These are phyloP conservation scores for Ephydatia muelleri DNA, from an alignment of 37 sponge, comb jelly and placozoan genomes.

Conservation along the genomic window DNA sequence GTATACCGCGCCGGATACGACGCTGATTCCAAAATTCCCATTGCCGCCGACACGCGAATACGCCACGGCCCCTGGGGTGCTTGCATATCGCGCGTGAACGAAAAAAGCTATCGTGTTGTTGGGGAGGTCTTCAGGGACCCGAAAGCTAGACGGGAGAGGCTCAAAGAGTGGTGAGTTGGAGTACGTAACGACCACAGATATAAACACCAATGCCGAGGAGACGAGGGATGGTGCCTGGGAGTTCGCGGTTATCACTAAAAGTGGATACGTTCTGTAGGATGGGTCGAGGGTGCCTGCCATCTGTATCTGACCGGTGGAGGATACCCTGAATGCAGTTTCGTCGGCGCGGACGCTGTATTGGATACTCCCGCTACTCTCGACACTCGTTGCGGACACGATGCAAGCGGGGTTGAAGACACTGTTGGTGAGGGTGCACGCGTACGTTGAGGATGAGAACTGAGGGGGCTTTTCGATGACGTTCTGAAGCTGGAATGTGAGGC, in stretches of 20 bases:
- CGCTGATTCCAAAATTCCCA: conserved; percentile 13
- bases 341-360: conserved; percentile 20
- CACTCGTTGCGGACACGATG: conserved; percentile 45
- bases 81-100: conserved; percentile 43
- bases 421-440: conserved; percentile 14
- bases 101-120: conserved; percentile 49
- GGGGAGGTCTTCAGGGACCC: conserved; percentile 42
- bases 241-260: conserved; percentile 52
- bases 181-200: conserved; percentile 35
- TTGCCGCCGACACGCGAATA: neutral
- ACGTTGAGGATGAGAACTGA: conserved; percentile 36
- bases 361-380: conserved; percentile 16
- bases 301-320: conserved; percentile 5
- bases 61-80: conserved; percentile 5
- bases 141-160: neutral
- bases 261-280: neutral
- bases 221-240: conserved; percentile 3
- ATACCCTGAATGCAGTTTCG: conserved; percentile 10
- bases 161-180: conserved; percentile 32
- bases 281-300: conserved; percentile 28
- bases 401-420: neutral
- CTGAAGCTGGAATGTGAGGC: conserved; percentile 6
- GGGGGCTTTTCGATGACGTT: conserved; percentile 65
- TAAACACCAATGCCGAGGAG: conserved; percentile 34
- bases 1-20: conserved; percentile 48